phyloP scores from a whole-genome alignment of 2,797 vertebrate species.

The Valencia hispanica region DNA sequence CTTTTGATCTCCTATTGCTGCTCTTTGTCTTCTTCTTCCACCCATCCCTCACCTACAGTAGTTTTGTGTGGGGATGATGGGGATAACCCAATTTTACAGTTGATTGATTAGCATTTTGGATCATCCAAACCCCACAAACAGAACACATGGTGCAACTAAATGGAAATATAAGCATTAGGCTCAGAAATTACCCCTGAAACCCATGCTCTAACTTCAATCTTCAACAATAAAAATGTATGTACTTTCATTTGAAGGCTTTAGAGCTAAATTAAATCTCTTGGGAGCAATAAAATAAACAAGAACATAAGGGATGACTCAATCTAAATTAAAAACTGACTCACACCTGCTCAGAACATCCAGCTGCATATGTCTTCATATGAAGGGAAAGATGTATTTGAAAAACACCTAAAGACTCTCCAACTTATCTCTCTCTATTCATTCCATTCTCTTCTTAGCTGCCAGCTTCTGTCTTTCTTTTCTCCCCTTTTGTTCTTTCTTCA shows the following conservation, averaged over 20 bases:
- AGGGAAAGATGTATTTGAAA: not conserved
- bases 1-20: constrained; percentile 39
- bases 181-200: constrained; percentile 1
- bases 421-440: constrained; percentile 43
- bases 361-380: not conserved
- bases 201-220: constrained; percentile 2
- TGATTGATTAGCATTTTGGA: constrained; percentile 8
- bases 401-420: constrained; percentile 19
- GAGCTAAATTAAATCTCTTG: not conserved
- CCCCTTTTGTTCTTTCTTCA: constrained; percentile 48
- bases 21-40: constrained; percentile 24
- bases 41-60: constrained; percentile 29
- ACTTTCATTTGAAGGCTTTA: not conserved
- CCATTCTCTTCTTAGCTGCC: constrained; percentile 40
- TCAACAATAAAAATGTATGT: not conserved
- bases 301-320: constrained; percentile 25
- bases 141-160: not conserved
- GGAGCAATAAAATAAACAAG: constrained; percentile 21
- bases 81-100: constrained; percentile 25
- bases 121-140: constrained; percentile 26
- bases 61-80: constrained; percentile 25
- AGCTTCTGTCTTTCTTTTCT: constrained; percentile 39
- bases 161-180: constrained; percentile 1
- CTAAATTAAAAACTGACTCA: not conserved
- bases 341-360: not conserved